These are phyloP conservation scores for Champsocephalus esox DNA, from an alignment of 2,797 vertebrate genomes.

Conservation along the genomic window DNA sequence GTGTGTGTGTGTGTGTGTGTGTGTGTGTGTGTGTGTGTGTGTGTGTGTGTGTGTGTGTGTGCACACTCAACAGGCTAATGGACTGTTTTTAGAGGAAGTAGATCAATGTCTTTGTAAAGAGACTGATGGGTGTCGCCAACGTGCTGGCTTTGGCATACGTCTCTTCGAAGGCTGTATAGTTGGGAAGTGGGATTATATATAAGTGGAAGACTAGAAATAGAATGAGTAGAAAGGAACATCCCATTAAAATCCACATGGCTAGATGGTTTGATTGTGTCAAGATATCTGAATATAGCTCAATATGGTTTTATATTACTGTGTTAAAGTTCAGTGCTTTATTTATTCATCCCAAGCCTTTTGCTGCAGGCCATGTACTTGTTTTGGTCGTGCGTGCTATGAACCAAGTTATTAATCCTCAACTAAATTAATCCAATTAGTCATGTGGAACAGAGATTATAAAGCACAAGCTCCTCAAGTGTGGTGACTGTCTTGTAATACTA, in stretches of 20 bases:
- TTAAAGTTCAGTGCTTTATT: not conserved
- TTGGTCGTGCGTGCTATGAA: not conserved
- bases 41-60: too few species aligned
- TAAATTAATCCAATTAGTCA: not conserved
- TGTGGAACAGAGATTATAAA: not conserved
- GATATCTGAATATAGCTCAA: too few species aligned
- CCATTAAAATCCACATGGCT: too few species aligned
- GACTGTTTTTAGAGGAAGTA: not conserved
- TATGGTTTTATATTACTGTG: not conserved
- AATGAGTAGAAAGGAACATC: too few species aligned
- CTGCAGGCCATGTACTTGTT: not conserved
- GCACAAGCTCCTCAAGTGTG: not conserved
- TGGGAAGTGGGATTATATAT: too few species aligned
- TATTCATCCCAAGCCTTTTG: not conserved
- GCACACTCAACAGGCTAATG: too few species aligned
- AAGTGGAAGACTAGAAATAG: too few species aligned
- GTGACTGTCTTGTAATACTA: too few species aligned
- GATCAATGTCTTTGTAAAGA: slow-evolving; percentile 7
- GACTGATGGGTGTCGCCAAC: not conserved
- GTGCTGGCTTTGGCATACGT: not conserved
- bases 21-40: too few species aligned
- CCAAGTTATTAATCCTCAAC: not conserved
- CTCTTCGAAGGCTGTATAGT: not conserved
- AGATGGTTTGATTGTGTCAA: too few species aligned
- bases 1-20: too few species aligned